phyloP scores from a whole-genome alignment of 30 jellyfish, hydroid and myxozoan species.

The Chrysaora quinquecirrha region DNA sequence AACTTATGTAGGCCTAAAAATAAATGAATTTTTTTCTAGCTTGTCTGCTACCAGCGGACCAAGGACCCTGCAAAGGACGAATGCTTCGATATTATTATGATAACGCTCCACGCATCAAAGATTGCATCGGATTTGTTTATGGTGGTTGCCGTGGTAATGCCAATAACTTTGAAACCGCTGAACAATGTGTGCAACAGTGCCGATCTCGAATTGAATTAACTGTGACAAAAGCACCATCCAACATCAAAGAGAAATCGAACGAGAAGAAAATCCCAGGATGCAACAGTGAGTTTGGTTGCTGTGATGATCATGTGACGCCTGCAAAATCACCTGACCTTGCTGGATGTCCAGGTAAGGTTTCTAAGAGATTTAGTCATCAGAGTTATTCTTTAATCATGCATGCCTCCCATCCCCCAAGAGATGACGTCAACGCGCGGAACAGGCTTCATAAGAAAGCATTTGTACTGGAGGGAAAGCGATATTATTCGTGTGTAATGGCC shows the following conservation, averaged over 20 bases:
- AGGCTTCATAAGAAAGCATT: no score
- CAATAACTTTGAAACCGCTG: constrained; percentile 68
- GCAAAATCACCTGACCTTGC: constrained; percentile 73
- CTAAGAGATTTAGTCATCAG: neutral
- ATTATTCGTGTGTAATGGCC: no score
- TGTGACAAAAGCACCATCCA: constrained; percentile 7
- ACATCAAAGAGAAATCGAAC: constrained; percentile 7
- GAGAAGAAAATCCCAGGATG: constrained; percentile 60
- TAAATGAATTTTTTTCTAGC: constrained; percentile 39
- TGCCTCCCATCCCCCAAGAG: no score
- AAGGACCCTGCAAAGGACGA: constrained; percentile 63
- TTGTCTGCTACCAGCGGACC: constrained; percentile 64
- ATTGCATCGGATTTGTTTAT: constrained; percentile 69
- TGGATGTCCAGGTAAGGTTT: constrained; percentile 91
- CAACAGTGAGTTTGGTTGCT: constrained; percentile 83
- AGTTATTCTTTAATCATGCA: no score
- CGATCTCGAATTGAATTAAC: constrained; percentile 20
- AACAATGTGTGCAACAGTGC: constrained; percentile 78
- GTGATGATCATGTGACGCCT: constrained; percentile 89
- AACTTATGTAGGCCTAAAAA: no score
- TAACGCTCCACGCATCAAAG: constrained; percentile 39
- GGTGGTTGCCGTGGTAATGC: constrained; percentile 94
- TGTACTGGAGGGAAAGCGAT: no score
- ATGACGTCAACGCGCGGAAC: no score
- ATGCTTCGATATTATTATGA: constrained; percentile 53